Conservation (phyloP, 2,797 vertebrate genomes). For the Champsocephalus gunnari region DNA sequence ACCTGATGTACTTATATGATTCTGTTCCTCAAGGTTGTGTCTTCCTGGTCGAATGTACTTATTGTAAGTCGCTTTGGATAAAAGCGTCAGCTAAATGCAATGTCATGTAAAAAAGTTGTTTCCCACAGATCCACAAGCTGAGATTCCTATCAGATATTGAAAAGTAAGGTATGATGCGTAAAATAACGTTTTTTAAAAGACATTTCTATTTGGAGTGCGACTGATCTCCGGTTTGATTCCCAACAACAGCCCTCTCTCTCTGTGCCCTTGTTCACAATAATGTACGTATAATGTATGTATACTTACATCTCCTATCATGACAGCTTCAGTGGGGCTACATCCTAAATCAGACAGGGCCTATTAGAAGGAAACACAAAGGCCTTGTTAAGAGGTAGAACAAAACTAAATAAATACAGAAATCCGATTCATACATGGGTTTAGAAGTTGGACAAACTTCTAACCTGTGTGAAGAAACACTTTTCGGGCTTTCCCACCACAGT, state of each 20-base stretch:
- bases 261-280: no score
- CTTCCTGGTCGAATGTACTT: no score
- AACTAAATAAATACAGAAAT: not conserved
- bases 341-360: constrained; percentile 88
- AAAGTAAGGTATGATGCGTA: no score
- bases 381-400: not conserved
- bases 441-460: constrained; percentile 6
- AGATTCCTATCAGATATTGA: not conserved
- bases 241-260: not conserved
- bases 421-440: not conserved
- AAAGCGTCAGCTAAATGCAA: no score
- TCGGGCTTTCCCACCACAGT: constrained; percentile 95
- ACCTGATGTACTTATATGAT: no score
- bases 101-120: not conserved
- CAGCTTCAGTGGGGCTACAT: constrained; percentile 87
- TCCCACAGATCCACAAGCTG: not conserved
- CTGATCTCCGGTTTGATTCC: not conserved
- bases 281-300: not conserved
- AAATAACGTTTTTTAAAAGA: not conserved
- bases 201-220: not conserved
- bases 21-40: no score
- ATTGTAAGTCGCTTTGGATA: no score
- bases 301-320: constrained; percentile 95
- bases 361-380: not conserved
- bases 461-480: constrained; percentile 88